A percentile compares a stretch with the other conserved stretches of the same genome.
Conservation (phyloP, 2,888 invertebrate species). For the Seira sanloemensis region DNA sequence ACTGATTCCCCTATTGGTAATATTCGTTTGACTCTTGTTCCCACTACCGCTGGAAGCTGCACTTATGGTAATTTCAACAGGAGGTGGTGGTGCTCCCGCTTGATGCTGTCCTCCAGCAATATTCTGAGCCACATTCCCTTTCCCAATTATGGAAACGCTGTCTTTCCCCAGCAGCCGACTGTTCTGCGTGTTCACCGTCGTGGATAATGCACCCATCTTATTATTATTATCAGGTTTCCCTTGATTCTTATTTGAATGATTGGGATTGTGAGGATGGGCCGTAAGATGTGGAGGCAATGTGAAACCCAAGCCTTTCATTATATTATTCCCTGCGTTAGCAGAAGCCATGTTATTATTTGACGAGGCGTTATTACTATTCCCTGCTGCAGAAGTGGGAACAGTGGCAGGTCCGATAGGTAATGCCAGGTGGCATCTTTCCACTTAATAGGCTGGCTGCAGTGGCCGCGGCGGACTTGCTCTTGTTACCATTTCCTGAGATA, state of each 20-base stretch:
- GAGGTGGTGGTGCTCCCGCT: conserved; percentile 41
- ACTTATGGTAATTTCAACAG: conserved; percentile 60
- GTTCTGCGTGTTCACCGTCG: conserved; percentile 43
- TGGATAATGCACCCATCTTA: conserved; percentile 25
- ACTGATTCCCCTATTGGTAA: conserved; percentile 46
- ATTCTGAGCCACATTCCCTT: conserved; percentile 30
- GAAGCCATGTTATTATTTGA: conserved; percentile 17
- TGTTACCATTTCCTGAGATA: conserved; percentile 7
- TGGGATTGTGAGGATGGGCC: conserved; percentile 65
- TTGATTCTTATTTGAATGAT: conserved; percentile 26
- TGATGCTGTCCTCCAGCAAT: conserved; percentile 34
- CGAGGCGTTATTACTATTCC: conserved; percentile 19
- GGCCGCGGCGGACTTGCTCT: conserved; percentile 53
- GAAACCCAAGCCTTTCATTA: conserved; percentile 61
- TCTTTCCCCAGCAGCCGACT: conserved; percentile 46
- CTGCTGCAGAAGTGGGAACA: conserved; percentile 32
- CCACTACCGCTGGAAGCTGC: conserved; percentile 32
- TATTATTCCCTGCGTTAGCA: conserved; percentile 40
- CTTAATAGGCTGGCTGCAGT: conserved; percentile 64
- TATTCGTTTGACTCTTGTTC: conserved; percentile 18
- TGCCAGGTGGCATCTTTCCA: conserved; percentile 71
- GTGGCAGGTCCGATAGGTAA: conserved; percentile 68
- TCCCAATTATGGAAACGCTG: conserved; percentile 56
- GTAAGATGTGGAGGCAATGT: conserved; percentile 65
- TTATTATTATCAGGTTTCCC: conserved; percentile 55